These are phyloP conservation scores for Callinectes sapidus DNA, from an alignment of 2,888 invertebrate genomes.

Conservation along the genomic window DNA sequence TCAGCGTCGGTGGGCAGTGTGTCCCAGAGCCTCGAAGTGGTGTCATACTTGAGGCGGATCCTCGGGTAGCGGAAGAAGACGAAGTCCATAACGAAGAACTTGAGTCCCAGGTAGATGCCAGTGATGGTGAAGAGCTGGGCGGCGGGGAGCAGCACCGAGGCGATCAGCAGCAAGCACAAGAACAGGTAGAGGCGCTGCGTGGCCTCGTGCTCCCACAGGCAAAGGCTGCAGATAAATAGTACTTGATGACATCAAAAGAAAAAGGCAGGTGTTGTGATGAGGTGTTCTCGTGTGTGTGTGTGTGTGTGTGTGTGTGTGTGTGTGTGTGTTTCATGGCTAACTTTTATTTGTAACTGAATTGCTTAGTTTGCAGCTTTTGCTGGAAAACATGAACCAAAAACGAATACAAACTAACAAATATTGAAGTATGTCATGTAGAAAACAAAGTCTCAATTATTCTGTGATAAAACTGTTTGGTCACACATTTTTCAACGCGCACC, in stretches of 20 bases:
- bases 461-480: not conserved
- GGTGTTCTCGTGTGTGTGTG: not conserved
- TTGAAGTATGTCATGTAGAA: not conserved
- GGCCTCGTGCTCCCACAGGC: constrained; percentile 73
- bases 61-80: constrained; percentile 77
- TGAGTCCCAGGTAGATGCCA: constrained; percentile 75
- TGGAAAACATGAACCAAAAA: not conserved
- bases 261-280: not conserved
- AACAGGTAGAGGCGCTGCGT: constrained; percentile 69
- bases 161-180: constrained; percentile 64
- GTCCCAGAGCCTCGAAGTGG: constrained; percentile 75
- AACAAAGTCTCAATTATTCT: not conserved
- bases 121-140: constrained; percentile 63
- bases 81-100: constrained; percentile 77
- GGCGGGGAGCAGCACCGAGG: constrained; percentile 73
- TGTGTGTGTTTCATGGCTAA: not conserved
- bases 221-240: constrained; percentile 52
- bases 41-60: constrained; percentile 76
- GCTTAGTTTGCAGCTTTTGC: not conserved
- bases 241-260: not conserved
- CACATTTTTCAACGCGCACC: not conserved
- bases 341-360: not conserved
- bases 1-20: constrained; percentile 76
- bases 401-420: not conserved
- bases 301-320: not conserved